These are phyloP conservation scores for Benthosema pterotum DNA, from an alignment of 2,797 vertebrate species.

Conservation along the genomic window DNA sequence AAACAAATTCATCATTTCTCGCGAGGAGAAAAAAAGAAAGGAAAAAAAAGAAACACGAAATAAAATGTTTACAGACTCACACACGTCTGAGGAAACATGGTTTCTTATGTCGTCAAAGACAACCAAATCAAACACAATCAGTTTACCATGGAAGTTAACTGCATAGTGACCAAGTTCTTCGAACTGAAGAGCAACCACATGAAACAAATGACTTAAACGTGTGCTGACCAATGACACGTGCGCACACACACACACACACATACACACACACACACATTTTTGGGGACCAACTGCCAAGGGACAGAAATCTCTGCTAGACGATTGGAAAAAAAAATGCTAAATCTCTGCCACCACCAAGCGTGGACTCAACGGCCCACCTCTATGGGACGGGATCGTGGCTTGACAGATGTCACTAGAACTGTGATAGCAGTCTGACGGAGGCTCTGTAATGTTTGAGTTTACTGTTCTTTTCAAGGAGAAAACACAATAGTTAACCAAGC, in stretches of 20 bases:
- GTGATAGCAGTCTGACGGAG: constrained; percentile 82
- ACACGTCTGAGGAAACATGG: constrained; percentile 82
- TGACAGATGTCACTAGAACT: constrained; percentile 79
- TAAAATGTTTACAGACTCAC: constrained; percentile 94
- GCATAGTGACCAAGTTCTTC: constrained; percentile 86
- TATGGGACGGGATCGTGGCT: constrained; percentile 68
- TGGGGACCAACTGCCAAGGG: constrained; percentile 78
- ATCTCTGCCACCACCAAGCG: constrained; percentile 74
- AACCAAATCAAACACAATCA: constrained; percentile 95
- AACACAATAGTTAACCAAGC: constrained; percentile 62
- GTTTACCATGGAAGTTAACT: constrained; percentile 89
- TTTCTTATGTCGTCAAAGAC: constrained; percentile 86
- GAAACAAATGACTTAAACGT: constrained; percentile 61
- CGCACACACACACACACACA: no score
- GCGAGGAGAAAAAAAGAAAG: constrained; percentile 80
- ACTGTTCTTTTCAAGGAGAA: constrained; percentile 69
- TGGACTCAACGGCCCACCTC: constrained; percentile 78
- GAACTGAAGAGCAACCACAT: constrained; percentile 67
- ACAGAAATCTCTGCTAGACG: constrained; percentile 67
- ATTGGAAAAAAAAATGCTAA: constrained; percentile 67
- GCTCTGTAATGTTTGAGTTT: constrained; percentile 84
- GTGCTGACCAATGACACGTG: constrained; percentile 65
- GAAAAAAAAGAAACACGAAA: constrained; percentile 52
- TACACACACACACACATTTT: constrained; percentile 68
- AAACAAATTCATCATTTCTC: constrained; percentile 73